Evolutionary conservation across 2,113 vertebrate species (phyloP).

Genomic region (Ammodytes marinus): DNA sequence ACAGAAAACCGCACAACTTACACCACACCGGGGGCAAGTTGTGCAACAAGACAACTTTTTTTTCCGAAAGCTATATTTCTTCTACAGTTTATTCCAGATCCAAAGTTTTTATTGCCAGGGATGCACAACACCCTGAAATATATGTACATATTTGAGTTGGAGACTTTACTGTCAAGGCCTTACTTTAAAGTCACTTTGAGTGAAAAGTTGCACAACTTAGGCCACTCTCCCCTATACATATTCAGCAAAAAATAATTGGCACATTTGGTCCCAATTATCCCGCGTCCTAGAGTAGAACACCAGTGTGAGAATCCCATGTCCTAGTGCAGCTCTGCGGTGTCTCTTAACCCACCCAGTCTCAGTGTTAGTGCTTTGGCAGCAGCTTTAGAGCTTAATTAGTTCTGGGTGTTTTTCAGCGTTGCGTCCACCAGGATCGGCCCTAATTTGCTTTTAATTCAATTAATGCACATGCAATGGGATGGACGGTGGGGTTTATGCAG

Average conservation of each 20-base stretch:
- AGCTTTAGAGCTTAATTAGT: constrained; percentile 62
- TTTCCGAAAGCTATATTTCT: no score
- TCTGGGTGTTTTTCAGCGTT: constrained; percentile 35
- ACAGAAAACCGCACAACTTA: no score
- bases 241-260: constrained; percentile 27
- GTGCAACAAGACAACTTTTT: no score
- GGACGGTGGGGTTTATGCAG: constrained; percentile 29
- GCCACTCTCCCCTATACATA: no score
- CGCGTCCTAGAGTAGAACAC: constrained; percentile 17
- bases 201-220: no score
- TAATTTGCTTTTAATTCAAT: constrained; percentile 55
- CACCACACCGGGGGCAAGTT: no score
- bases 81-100: no score
- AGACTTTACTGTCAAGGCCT: no score
- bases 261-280: constrained; percentile 29
- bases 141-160: no score
- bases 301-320: constrained; percentile 42
- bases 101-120: no score
- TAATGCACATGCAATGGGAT: constrained; percentile 17
- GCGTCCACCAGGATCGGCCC: constrained; percentile 49
- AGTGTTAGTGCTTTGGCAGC: constrained; percentile 42
- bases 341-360: constrained; percentile 38
- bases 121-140: no score
- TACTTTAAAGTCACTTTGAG: no score
- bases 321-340: constrained; percentile 21